Conservation (phyloP, 2,113 vertebrate species). For the Callaeas wilsoni region DNA sequence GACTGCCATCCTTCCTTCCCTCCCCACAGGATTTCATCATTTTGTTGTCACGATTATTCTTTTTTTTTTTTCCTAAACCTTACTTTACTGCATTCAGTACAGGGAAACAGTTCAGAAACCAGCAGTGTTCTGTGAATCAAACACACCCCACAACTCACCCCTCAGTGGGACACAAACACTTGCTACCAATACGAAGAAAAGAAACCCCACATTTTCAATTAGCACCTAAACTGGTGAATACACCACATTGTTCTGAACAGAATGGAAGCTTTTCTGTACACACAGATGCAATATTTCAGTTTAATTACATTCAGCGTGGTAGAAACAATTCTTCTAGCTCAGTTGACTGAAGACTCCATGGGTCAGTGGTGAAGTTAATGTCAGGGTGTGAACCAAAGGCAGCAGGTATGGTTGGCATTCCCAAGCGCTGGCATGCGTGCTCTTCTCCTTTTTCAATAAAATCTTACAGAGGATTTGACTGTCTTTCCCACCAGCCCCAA, state of each 20-base stretch:
- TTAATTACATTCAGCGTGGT: not conserved
- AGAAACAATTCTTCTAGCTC: not conserved
- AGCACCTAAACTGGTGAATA: not conserved
- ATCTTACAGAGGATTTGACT: not conserved
- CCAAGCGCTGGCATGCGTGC: rapidly evolving
- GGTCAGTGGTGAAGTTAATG: not conserved
- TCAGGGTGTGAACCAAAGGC: not conserved
- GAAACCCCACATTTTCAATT: not conserved
- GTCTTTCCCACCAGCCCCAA: not conserved
- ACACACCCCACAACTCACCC: not conserved
- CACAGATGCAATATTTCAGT: not conserved
- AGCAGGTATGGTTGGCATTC: not conserved
- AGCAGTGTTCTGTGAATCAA: not conserved
- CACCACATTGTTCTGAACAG: not conserved
- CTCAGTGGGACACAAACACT: not conserved
- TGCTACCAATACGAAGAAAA: not conserved
- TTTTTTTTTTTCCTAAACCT: not conserved
- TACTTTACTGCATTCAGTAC: not conserved
- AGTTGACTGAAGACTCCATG: not conserved
- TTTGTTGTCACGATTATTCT: not conserved
- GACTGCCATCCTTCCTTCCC: not conserved
- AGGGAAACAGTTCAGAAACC: not conserved
- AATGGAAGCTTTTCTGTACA: not conserved
- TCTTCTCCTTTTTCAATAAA: not conserved
- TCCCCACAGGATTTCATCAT: not conserved